Conservation (phyloP, 1,140 invertebrate species). For the Monomorium pharaonis region DNA sequence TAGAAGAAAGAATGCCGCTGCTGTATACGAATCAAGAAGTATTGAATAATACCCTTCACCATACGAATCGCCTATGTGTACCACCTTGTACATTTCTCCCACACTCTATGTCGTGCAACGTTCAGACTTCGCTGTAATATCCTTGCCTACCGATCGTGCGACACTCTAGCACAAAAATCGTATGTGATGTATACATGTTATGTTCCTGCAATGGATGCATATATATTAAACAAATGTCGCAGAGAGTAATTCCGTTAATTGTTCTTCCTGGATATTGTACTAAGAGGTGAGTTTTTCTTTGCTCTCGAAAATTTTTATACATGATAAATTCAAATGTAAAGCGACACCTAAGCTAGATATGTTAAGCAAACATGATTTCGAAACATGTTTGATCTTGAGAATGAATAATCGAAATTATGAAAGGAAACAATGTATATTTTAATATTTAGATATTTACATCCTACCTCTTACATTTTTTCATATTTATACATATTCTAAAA, state of each 20-base stretch:
- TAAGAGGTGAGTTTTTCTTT: slow-evolving; percentile 79
- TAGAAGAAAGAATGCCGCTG: slow-evolving; percentile 85
- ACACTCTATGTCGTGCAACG: slow-evolving; percentile 79
- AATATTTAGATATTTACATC: slow-evolving; percentile 1
- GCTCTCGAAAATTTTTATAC: slow-evolving; percentile 48
- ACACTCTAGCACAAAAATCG: slow-evolving; percentile 63
- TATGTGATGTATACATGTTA: slow-evolving; percentile 69
- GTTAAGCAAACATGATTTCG: background rate
- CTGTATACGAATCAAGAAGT: slow-evolving; percentile 84
- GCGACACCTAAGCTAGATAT: background rate
- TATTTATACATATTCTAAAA: no score
- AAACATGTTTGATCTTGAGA: slow-evolving; percentile 16
- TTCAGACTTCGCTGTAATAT: slow-evolving; percentile 77
- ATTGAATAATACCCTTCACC: slow-evolving; percentile 84
- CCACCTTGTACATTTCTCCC: slow-evolving; percentile 79
- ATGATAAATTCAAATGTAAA: slow-evolving; percentile 9
- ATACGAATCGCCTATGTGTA: slow-evolving; percentile 80
- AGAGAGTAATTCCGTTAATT: slow-evolving; percentile 78
- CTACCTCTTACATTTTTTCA: background rate
- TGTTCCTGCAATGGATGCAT: slow-evolving; percentile 68
- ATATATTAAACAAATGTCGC: slow-evolving; percentile 76
- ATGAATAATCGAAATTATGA: background rate
- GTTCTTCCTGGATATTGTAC: slow-evolving; percentile 79
- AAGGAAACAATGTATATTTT: background rate
- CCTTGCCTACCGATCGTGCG: slow-evolving; percentile 62